Evolutionary conservation across 1,140 invertebrate species (phyloP), one percentile per base, ranked within the genome.

Genomic region (Drosophila orosa): DNA sequence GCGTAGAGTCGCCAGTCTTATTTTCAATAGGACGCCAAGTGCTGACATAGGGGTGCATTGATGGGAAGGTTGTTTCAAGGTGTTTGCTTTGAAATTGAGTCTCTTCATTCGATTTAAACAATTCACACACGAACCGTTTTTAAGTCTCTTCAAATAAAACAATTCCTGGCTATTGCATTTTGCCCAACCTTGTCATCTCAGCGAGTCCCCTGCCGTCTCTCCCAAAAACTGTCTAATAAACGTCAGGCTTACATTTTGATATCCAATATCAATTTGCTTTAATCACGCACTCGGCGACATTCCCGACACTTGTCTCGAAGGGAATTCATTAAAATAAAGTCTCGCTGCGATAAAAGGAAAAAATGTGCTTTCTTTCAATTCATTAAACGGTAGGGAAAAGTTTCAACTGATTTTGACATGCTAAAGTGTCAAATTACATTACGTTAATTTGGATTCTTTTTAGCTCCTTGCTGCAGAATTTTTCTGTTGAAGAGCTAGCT

Each of bases 351-450:
- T 60, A 74, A 68, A 74, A 39, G 27, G 47, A 56, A 77, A 54
- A 71, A 83, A 68, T 63, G 37, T 58, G n/a, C 55, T 69, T 61
- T 68, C 68, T 60, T 42, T 13, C 59, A 57, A 71, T 74, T 83
- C 68, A 77, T 78, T 75, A 68, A 77, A 62, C 62, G 45, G 78
- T 40, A 37, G 45, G 19, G 33, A 47, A 75, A 87, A 87, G 83
- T 82, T 82, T 87, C 62, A 40, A 50, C 75, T 71, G 81, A 66
- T 80, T 80, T 74, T 87, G 83, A 87, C 84, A 80, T 45, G 72
- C 63, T 17, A 42, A 74, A 83, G 62, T 83, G 83, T 87, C 83
- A 87, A 87, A 89, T 87, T 89, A 87, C 59, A 87, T 87, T 74
- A 68, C 83, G 45, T 82, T 87, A 63, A 82, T 86, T 87, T 82